Percentiles rank a stretch among this genome's conserved stretches.
Evolutionary conservation across 2,797 vertebrate species (phyloP).

Genomic region (Gila robusta): DNA sequence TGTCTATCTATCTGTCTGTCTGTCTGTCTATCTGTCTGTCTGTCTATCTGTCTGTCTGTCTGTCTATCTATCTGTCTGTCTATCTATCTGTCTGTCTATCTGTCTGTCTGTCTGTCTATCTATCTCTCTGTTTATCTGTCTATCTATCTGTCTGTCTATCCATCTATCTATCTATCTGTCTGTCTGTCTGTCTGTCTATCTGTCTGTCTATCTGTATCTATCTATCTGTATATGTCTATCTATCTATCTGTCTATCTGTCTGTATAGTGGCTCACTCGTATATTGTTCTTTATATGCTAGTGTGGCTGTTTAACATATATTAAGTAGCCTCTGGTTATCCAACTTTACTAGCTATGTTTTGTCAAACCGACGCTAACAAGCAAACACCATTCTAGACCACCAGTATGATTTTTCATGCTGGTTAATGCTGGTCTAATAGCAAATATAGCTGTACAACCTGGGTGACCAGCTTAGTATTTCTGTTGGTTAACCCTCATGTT

Average conservation of each 20-base stretch:
- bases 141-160: fast-evolving
- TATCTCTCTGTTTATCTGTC: fast-evolving
- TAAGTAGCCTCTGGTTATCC: background rate
- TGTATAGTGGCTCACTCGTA: too few relatives aligned
- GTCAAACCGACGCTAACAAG: background rate
- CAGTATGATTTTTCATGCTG: background rate
- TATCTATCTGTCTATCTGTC: too few relatives aligned
- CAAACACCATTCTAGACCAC: background rate
- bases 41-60: fast-evolving
- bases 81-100: fast-evolving
- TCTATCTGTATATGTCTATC: fast-evolving
- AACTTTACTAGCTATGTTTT: too few relatives aligned
- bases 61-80: fast-evolving
- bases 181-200: fast-evolving
- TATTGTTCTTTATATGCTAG: background rate
- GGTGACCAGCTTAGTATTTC: background rate
- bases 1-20: background rate
- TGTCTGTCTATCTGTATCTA: fast-evolving
- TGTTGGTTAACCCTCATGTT: too few relatives aligned
- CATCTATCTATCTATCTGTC: fast-evolving
- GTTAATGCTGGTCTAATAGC: too few relatives aligned
- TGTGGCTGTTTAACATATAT: background rate
- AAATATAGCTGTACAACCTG: too few relatives aligned
- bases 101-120: fast-evolving
- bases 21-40: background rate